Conservation (phyloP, 2,797 vertebrate genomes). For the Streptopelia turtur region DNA sequence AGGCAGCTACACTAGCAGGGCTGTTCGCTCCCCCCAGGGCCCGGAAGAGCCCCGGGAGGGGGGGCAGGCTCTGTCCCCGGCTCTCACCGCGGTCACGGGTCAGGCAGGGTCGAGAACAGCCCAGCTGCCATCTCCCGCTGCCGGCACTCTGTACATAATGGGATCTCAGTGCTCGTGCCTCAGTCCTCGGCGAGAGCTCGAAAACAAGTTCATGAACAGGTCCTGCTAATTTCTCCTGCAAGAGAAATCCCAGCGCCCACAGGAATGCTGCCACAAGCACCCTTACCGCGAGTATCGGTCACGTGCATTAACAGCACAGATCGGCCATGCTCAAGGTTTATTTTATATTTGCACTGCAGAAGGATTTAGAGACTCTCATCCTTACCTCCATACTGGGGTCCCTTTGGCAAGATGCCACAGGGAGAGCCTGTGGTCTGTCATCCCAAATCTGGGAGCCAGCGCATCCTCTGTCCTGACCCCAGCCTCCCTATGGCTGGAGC, state of each 20-base stretch:
- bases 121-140: conserved; percentile 49
- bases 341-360: neutral
- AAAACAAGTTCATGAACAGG: conserved; percentile 69
- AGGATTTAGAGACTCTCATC: neutral
- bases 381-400: neutral
- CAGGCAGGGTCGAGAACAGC: conserved; percentile 26
- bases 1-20: neutral
- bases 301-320: neutral
- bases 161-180: conserved; percentile 63
- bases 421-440: accelerated
- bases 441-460: neutral
- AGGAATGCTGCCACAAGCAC: conserved; percentile 51
- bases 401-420: neutral
- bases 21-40: neutral
- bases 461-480: neutral
- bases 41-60: neutral
- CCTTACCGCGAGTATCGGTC: neutral
- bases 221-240: conserved; percentile 50
- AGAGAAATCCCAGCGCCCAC: conserved; percentile 19
- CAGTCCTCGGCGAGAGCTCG: neutral
- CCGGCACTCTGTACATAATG: conserved; percentile 48
- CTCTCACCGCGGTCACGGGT: conserved; percentile 50
- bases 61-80: conserved; percentile 20
- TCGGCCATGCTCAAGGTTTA: neutral
- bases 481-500: neutral